Evolutionary conservation across 2,797 vertebrate species (phyloP), one percentile per base, ranked within the genome.

Genomic region (Pteronotus mesoamericanus): DNA sequence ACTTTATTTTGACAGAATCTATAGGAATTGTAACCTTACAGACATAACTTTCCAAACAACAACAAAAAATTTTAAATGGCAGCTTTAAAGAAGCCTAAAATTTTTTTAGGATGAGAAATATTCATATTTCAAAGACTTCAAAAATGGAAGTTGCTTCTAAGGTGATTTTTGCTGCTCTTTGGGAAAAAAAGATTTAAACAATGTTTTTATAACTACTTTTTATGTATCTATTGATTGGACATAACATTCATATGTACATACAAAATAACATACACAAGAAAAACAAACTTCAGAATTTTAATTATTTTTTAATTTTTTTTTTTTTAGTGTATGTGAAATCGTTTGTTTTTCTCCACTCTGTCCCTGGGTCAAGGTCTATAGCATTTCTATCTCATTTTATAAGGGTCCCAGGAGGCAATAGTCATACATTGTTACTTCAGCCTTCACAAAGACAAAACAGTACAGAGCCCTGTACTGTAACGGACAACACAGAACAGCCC

Each of bases 351-450:
- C 86, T 96, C 86, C 74, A 48, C 46, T 89, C 3, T 78, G 24
- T 91, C 71, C 42, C 83, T 42, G 68, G 57, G 84, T 91, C 84
- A 96, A 94, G n/a, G 68, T 88, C 86, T 84, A 22, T 19, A 93
- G 68, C 68, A 55, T 78, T 82, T 86, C 85, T 69, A 74, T 91
- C 87, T 96, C 69, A 72, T 89, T 96, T 97, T 97, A 57, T 92
- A 68, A 94, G 34, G 59, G 84, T 89, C 96, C 94, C 89, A 6
- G n/a, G 96, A 90, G 97, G 61, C 89, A 29, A 61, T 26, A 90
- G 97, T 92, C 86, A 94, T 44, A 82, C 53, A 68, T 72, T 34
- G 91, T 96, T 86, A 97, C 69, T 64, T 61, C 68, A 95, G 84
- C 64, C 46, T 94, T 94, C 89, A 95, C 42, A 4, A 79, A 96